phyloP scores from a whole-genome alignment of 2,797 vertebrate species.

The Pseudotriccus pelzelni region DNA sequence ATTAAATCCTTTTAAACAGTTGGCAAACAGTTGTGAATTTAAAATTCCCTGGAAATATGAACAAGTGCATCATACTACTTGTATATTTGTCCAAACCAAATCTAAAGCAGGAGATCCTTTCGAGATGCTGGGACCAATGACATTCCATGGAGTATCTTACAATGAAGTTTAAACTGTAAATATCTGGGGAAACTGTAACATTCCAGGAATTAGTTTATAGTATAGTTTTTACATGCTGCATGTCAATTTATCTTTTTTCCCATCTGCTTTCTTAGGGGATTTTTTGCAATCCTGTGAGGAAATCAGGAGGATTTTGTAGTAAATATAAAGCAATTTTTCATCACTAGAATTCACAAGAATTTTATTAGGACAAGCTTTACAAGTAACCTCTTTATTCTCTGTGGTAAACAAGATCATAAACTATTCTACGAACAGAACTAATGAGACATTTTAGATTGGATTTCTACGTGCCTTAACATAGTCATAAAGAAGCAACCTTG shows the following conservation, averaged over 20 bases:
- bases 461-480: background rate
- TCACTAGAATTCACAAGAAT: constrained; percentile 17
- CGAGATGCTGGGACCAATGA: background rate
- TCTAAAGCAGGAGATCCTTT: background rate
- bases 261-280: background rate
- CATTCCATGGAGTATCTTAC: background rate
- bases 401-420: constrained; percentile 29
- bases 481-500: background rate
- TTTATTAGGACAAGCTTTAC: constrained; percentile 46
- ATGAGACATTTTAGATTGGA: constrained; percentile 16
- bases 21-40: constrained; percentile 7
- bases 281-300: background rate
- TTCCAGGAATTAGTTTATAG: background rate
- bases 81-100: background rate
- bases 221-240: background rate
- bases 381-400: constrained; percentile 38
- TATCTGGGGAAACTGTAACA: background rate
- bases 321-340: constrained; percentile 25
- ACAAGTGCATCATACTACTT: background rate
- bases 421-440: background rate
- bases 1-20: constrained; percentile 38
- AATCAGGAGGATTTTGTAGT: background rate
- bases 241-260: background rate
- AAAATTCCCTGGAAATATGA: background rate
- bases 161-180: background rate